Conservation (phyloP, 2,113 vertebrate species). For the Meles meles region DNA sequence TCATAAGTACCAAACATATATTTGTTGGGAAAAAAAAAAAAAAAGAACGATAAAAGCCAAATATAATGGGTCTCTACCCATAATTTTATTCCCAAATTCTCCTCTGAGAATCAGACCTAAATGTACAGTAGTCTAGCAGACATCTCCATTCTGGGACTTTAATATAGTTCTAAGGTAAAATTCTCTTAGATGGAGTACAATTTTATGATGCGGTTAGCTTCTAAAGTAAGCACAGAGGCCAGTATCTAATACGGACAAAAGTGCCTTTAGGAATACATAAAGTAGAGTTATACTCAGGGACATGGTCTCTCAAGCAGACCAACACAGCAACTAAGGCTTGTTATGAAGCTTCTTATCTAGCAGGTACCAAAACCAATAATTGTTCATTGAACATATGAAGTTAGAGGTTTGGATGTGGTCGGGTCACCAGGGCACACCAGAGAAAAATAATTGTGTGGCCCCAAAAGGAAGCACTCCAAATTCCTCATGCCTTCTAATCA, state of each 20-base stretch:
- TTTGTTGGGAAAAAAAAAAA: neutral
- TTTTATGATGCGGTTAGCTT: neutral
- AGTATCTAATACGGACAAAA: neutral
- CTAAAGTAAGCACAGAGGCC: neutral
- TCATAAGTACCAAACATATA: neutral
- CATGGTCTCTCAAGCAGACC: too few species aligned
- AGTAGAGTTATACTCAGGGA: neutral
- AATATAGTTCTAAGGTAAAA: neutral
- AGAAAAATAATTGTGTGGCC: neutral
- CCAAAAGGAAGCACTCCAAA: slow-evolving; percentile 19
- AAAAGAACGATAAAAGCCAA: neutral
- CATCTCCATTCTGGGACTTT: neutral
- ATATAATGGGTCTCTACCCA: neutral
- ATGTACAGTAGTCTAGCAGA: neutral
- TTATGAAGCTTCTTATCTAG: neutral
- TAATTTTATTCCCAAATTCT: neutral
- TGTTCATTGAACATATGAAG: neutral
- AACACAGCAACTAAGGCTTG: neutral
- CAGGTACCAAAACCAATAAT: neutral
- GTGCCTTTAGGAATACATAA: neutral
- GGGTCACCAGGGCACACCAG: slow-evolving; percentile 16
- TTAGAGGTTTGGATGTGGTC: neutral
- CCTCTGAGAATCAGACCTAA: neutral
- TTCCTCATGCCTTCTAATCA: slow-evolving; percentile 44
- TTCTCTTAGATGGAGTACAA: neutral